Evolutionary conservation across 2,888 invertebrate genomes (phyloP).

Genomic region (Orchesella flavescens): DNA sequence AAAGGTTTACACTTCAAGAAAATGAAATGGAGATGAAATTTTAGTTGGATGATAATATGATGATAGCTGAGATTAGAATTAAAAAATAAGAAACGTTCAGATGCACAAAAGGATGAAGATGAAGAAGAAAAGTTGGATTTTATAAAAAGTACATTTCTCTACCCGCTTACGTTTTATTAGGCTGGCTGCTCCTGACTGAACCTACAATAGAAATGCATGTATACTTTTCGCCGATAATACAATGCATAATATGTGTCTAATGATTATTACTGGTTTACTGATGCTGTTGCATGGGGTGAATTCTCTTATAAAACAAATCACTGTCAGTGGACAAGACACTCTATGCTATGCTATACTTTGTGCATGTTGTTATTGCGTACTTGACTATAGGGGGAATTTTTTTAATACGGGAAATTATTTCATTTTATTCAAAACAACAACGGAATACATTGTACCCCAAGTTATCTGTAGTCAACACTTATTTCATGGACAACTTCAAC

Average conservation of each 20-base stretch:
- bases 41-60: not conserved
- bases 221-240: not conserved
- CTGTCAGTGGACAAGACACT: not conserved
- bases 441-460: not conserved
- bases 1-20: conserved; percentile 20
- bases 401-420: conserved; percentile 31
- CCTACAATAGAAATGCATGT: not conserved
- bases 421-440: conserved; percentile 34
- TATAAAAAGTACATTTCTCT: not conserved
- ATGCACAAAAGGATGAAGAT: not conserved
- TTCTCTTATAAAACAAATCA: conserved; percentile 30
- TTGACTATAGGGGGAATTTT: not conserved
- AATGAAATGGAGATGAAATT: conserved; percentile 12
- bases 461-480: not conserved
- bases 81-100: not conserved
- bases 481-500: not conserved
- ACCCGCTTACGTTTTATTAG: not conserved
- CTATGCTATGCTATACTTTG: not conserved
- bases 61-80: conserved; percentile 23
- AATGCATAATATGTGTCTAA: conserved; percentile 10
- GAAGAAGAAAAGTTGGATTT: not conserved
- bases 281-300: not conserved
- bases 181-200: not conserved
- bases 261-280: conserved; percentile 11
- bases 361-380: not conserved